These are phyloP conservation scores for Acanthoscelides obtectus DNA, from an alignment of 2,888 invertebrate genomes.

Conservation along the genomic window DNA sequence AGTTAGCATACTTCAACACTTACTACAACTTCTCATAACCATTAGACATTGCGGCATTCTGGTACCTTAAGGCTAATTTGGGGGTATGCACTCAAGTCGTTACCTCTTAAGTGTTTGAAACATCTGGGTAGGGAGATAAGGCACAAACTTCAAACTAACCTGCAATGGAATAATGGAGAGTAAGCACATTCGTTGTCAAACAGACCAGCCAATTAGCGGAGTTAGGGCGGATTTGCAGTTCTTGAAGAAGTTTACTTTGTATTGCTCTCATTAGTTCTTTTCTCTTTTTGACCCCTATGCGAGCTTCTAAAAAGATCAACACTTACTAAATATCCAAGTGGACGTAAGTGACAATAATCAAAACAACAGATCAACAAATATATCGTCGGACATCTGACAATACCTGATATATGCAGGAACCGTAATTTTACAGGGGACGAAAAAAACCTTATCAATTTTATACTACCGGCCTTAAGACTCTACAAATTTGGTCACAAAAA, in stretches of 20 bases:
- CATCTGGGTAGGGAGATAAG: slow-evolving; percentile 1
- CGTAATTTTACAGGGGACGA: too few species aligned
- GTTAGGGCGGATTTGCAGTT: background rate
- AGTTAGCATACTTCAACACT: background rate
- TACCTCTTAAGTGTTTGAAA: background rate
- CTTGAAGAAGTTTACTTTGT: background rate
- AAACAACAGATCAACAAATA: too few species aligned
- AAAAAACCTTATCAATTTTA: too few species aligned
- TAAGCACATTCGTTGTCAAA: slow-evolving; percentile 41
- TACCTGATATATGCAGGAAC: too few species aligned
- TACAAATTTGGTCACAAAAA: too few species aligned
- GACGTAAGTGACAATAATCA: too few species aligned
- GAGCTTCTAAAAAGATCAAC: too few species aligned
- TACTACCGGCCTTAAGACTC: too few species aligned
- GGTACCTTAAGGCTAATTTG: background rate
- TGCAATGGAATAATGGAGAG: slow-evolving; percentile 27
- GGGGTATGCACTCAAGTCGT: background rate
- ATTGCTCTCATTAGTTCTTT: background rate
- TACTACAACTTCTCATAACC: background rate
- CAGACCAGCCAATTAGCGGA: slow-evolving; percentile 46
- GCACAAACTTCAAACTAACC: slow-evolving; percentile 13
- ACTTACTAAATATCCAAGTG: too few species aligned
- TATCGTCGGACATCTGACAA: too few species aligned
- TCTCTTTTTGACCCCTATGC: background rate
- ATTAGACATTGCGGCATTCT: background rate